Evolutionary conservation across 2,888 invertebrate species (phyloP).

Genomic region (Lapara coniferarum): DNA sequence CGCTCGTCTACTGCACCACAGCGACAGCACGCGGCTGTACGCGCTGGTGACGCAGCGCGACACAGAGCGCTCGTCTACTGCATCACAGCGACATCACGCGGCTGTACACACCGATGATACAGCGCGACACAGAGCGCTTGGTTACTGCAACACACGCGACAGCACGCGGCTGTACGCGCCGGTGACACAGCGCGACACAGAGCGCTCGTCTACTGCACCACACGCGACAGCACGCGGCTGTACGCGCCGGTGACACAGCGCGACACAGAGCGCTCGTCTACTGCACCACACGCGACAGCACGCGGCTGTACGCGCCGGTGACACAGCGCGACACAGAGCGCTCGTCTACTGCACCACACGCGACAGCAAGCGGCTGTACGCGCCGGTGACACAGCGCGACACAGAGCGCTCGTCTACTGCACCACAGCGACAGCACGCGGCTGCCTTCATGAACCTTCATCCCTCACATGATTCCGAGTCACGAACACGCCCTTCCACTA

Average conservation of each 20-base stretch:
- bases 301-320: background rate
- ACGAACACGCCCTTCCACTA: conserved; percentile 21
- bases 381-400: conserved; percentile 8
- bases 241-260: background rate
- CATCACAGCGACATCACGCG: background rate
- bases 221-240: conserved; percentile 4
- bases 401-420: conserved; percentile 1
- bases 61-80: conserved; percentile 12
- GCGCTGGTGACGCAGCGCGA: too few species aligned
- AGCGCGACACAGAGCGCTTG: too few species aligned
- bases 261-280: background rate
- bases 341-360: background rate
- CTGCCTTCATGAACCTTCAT: background rate
- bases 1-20: conserved; percentile 5
- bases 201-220: conserved; percentile 6
- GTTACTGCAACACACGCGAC: background rate
- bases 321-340: background rate
- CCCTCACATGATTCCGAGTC: background rate
- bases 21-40: conserved; percentile 1
- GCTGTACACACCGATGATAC: background rate
- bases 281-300: background rate
- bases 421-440: background rate
- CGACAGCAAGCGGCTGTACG: background rate
- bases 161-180: background rate
- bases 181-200: background rate